Base-by-base conservation (phyloP, 53 echinoderm and acorn worm genomes). In the Holothuria leucospilota region DNA sequence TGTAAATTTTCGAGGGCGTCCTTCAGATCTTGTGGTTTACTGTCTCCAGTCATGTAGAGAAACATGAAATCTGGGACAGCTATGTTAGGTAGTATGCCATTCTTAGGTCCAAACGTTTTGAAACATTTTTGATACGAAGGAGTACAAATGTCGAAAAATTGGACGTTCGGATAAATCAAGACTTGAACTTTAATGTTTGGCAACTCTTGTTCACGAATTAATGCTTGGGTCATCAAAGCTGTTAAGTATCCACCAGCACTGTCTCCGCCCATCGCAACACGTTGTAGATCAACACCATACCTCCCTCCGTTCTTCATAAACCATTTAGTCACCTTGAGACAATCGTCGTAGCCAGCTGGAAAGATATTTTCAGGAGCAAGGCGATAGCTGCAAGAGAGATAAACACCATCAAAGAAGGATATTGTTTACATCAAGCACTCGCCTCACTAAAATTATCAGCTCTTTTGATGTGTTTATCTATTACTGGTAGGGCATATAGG, bases 171-270 rank as follows among this genome's bases (percentile, higher is more conserved):
- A 74, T 96, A 94, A 28, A 92, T 34, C 71, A 96, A 83, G 13
- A 85, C 86, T 84, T 96, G 90, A 23, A 63, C 64, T 79, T 86
- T 92, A 25, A 94, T 78, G 39, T 78, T 84, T 13, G 87, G 92
- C 39, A 94, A 84, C 52, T 73, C 40, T 20, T 77, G 73, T 41
- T 88, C 87, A 5, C 71, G 28, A 23, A 64, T 75, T 25, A 90
- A 68, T 66, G 84, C 87, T 59, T 91, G 94, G 20, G 92, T 75
- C 63, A 94, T 88, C 18, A 87, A 73, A 5, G 96, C 88, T 20
- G 94, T 78, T 8, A 94, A 69, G 65, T 92, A 80, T 42, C 96
- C 96, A 34, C 96, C 96, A 7, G 94, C 94, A 62, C 96, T 92
- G 90, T 92, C 94, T 39, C 96, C 96, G 51, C 77, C 78, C 52